Evolutionary conservation across 2,113 vertebrate genomes (phyloP), one percentile per base, ranked within the genome.

Genomic region (Okapia johnstoni): DNA sequence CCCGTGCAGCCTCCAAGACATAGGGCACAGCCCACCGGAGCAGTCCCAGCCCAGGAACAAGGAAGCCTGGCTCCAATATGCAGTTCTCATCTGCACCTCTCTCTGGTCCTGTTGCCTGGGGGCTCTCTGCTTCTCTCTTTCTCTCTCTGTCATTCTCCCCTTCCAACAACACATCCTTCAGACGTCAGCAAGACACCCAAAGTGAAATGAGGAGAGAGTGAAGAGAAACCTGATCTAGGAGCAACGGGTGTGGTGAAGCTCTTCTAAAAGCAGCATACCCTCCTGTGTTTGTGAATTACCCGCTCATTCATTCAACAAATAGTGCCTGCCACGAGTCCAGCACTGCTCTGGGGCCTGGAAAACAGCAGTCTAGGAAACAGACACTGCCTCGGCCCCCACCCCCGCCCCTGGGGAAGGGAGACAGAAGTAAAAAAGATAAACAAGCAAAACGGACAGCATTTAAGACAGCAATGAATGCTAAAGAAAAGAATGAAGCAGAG

Each of bases 61-160:
- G 33, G 25, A 9, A 0, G 0, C 43, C 61, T 1, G 0, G 30
- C 25, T 58, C 55, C 0, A 1, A 30, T 12, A 36, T 23, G 3
- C 3, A 15, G 8, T 70, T 81, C 40, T 57, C 83, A 2, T n/a
- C 52, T 12, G 5, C 6, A 1, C 26, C 17, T 40, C 30, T 25
- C 30, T 55, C 52, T 19, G 57, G 36, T 8, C n/a, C 57, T n/a
- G 13, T 21, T 28, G 5, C 43, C 61, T 33, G 17, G 73, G 61
- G 61, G 76, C 54, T 70, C 81, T 7, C 28, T n/a, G 26, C 28
- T 36, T 40, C 26, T 6, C 21, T 40, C 5, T 88, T 73, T 76
- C 26, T 55, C 30, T 13, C 7, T 60, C 21, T 6, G 19, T 48
- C 33, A 1, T 77, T 66, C 54, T 80, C 28, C 23, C 30, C 2